phyloP scores from a whole-genome alignment of 2,113 vertebrate genomes.

The rat (Rattus norvegicus) region DNA sequence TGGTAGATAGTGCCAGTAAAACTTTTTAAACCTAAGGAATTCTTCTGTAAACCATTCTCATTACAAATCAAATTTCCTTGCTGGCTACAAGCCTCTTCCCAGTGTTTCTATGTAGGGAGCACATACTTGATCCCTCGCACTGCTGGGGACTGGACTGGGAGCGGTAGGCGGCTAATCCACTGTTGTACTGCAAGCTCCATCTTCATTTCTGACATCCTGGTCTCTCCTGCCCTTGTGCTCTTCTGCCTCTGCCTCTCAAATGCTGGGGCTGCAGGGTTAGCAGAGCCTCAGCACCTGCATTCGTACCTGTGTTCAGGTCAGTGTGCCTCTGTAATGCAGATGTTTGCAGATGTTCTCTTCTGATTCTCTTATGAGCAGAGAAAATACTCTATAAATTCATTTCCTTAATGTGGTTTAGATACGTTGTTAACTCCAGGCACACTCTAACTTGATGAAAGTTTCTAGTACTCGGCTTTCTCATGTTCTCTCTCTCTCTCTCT shows the following conservation, averaged over 20 bases:
- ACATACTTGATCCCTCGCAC: not conserved
- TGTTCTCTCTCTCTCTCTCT: too few relatives aligned
- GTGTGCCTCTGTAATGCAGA: not conserved
- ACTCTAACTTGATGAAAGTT: not conserved
- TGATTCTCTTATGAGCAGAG: not conserved
- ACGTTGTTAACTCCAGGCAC: not conserved
- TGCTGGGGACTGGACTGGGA: not conserved
- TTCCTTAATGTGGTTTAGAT: constrained; percentile 1
- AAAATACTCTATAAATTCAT: not conserved
- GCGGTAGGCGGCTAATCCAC: too few relatives aligned
- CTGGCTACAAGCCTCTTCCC: not conserved
- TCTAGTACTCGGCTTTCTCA: not conserved
- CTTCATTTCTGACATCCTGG: not conserved
- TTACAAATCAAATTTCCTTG: not conserved
- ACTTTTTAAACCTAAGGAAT: not conserved
- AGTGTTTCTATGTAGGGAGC: not conserved
- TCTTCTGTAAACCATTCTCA: not conserved
- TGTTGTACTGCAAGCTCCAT: not conserved
- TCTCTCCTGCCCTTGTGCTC: not conserved
- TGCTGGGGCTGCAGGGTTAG: not conserved
- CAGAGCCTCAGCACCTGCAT: not conserved
- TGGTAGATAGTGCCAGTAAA: not conserved
- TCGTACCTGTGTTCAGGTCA: not conserved
- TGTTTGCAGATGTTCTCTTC: not conserved
- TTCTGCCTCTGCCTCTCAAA: not conserved